Evolutionary conservation across 2,888 invertebrate species (phyloP).

Genomic region (Noctua fimbriata): DNA sequence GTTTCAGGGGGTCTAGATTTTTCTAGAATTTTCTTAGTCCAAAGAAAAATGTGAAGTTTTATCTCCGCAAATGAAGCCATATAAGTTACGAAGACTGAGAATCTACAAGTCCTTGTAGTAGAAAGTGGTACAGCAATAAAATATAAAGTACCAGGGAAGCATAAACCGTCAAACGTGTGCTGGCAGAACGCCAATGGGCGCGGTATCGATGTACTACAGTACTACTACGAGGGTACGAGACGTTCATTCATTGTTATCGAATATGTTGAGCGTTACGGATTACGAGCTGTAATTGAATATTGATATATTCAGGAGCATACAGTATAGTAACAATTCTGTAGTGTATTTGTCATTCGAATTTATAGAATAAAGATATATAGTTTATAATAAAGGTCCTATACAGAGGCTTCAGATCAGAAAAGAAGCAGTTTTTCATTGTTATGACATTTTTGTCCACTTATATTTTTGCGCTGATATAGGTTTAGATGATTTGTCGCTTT

Average conservation of each 20-base stretch:
- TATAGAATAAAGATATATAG: slow-evolving; percentile 19
- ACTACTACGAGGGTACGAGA: slow-evolving; percentile 49
- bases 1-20: not conserved
- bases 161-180: slow-evolving; percentile 66
- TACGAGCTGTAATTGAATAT: slow-evolving; percentile 35
- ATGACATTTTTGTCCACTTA: not conserved
- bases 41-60: not conserved
- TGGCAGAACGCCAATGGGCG: slow-evolving; percentile 71
- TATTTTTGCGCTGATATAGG: not conserved
- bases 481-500: not conserved
- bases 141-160: slow-evolving; percentile 66
- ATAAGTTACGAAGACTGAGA: not conserved
- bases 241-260: slow-evolving; percentile 69
- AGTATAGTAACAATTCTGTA: slow-evolving; percentile 6
- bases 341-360: slow-evolving; percentile 19
- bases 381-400: not conserved
- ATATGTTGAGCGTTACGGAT: slow-evolving; percentile 55
- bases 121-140: slow-evolving; percentile 51
- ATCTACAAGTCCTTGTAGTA: slow-evolving; percentile 27
- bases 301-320: not conserved
- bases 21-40: not conserved
- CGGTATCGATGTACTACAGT: slow-evolving; percentile 50
- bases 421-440: slow-evolving; percentile 1
- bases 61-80: not conserved
- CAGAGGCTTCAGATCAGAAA: not conserved